phyloP scores from a whole-genome alignment of 2,113 vertebrate genomes.

The Philantomba maxwellii region DNA sequence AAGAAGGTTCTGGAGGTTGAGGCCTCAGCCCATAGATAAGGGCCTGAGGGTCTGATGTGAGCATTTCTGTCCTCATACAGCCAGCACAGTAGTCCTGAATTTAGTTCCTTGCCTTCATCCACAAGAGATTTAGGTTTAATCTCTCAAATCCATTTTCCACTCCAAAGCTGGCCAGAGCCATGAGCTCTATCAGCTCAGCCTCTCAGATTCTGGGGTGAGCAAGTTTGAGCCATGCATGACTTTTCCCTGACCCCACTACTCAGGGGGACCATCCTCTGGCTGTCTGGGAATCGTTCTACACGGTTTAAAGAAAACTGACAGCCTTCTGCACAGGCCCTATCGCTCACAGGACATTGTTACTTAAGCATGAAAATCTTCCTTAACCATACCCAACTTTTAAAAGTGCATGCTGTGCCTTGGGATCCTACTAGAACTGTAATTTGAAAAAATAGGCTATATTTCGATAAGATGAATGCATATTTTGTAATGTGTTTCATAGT shows the following conservation, averaged over 20 bases:
- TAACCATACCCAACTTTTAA: background rate
- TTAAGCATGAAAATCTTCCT: slow-evolving; percentile 37
- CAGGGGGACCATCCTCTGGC: background rate
- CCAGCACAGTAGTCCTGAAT: slow-evolving; percentile 23
- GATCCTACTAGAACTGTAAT: background rate
- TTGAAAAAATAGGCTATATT: background rate
- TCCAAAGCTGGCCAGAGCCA: background rate
- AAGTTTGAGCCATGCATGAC: slow-evolving; percentile 38
- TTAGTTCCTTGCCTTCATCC: background rate
- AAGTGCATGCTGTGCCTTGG: background rate
- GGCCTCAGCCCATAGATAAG: background rate
- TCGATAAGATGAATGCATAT: background rate
- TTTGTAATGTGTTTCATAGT: background rate
- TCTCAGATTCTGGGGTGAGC: slow-evolving; percentile 26
- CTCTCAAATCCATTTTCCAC: slow-evolving; percentile 41
- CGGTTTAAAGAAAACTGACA: slow-evolving; percentile 47
- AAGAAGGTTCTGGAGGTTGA: background rate
- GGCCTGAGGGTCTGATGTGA: background rate
- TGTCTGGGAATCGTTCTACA: slow-evolving; percentile 37
- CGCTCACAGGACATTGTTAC: slow-evolving; percentile 12
- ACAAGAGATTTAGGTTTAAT: slow-evolving; percentile 42
- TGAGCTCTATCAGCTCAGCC: background rate
- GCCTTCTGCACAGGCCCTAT: slow-evolving; percentile 10
- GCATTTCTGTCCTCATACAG: background rate
- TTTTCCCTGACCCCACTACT: slow-evolving; percentile 31